A percentile compares a stretch with the other conserved stretches of the same genome.
Conservation (phyloP, 2,888 invertebrate genomes). For the Branchellion lobata region DNA sequence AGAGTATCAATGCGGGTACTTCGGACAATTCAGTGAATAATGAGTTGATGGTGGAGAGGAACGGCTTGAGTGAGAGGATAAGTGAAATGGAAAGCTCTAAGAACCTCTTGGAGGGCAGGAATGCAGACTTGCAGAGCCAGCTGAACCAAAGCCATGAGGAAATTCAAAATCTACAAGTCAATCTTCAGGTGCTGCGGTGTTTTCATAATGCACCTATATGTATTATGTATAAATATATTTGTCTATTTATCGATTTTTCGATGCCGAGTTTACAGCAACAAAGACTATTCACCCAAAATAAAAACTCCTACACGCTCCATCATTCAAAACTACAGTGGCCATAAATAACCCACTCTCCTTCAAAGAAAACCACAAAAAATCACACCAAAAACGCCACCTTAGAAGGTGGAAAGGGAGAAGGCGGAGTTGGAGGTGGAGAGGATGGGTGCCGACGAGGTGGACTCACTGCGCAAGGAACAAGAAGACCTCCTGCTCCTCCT, state of each 20-base stretch:
- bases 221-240: too few species aligned
- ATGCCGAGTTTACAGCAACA: too few species aligned
- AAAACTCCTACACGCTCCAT: too few species aligned
- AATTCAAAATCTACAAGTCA: slow-evolving; percentile 64
- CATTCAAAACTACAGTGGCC: too few species aligned
- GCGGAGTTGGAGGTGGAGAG: slow-evolving; percentile 54
- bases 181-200: background rate
- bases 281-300: too few species aligned
- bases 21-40: slow-evolving; percentile 27
- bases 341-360: too few species aligned
- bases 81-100: slow-evolving; percentile 38
- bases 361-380: too few species aligned
- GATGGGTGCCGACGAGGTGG: slow-evolving; percentile 54
- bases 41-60: slow-evolving; percentile 43
- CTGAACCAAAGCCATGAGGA: slow-evolving; percentile 54
- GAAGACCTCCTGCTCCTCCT: slow-evolving; percentile 86
- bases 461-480: slow-evolving; percentile 77
- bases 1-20: slow-evolving; percentile 26
- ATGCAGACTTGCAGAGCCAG: slow-evolving; percentile 53
- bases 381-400: too few species aligned
- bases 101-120: slow-evolving; percentile 23
- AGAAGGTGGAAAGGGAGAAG: slow-evolving; percentile 45
- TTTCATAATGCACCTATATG: too few species aligned
- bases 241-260: too few species aligned
- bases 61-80: slow-evolving; percentile 43